Percentiles rank a stretch among this genome's conserved stretches.
These are phyloP conservation scores for Trypoxylon attenuatum DNA, from an alignment of 2,888 invertebrate genomes.

Conservation along the genomic window DNA sequence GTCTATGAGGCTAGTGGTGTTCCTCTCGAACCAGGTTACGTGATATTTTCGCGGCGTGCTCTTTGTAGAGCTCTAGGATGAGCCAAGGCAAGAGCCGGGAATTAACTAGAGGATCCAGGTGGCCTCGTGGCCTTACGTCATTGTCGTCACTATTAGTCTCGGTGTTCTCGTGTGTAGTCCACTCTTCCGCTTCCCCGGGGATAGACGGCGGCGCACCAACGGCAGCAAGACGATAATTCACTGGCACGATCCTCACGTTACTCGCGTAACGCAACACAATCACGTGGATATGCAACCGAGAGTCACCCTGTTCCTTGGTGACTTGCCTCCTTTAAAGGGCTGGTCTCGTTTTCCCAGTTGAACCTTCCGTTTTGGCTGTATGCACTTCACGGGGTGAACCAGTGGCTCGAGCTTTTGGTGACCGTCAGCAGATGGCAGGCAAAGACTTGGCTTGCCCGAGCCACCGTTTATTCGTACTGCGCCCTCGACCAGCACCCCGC, in stretches of 20 bases:
- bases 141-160: slow-evolving; percentile 44
- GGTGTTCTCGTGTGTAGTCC: slow-evolving; percentile 16
- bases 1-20: background rate
- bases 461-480: slow-evolving; percentile 37
- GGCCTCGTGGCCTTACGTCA: slow-evolving; percentile 46
- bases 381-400: slow-evolving; percentile 67
- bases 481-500: slow-evolving; percentile 40
- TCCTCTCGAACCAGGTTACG: too few species aligned
- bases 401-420: slow-evolving; percentile 54
- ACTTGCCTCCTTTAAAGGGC: too few species aligned
- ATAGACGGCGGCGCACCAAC: slow-evolving; percentile 18
- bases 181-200: slow-evolving; percentile 19
- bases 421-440: slow-evolving; percentile 65
- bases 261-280: too few species aligned
- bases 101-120: slow-evolving; percentile 28
- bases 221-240: too few species aligned
- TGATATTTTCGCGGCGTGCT: slow-evolving; percentile 1
- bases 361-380: slow-evolving; percentile 69
- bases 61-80: background rate
- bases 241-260: too few species aligned
- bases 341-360: slow-evolving; percentile 40
- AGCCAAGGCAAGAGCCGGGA: background rate
- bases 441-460: slow-evolving; percentile 13
- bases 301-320: too few species aligned
- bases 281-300: too few species aligned